phyloP scores from a whole-genome alignment of 2,888 invertebrate species.

The Nesidiocoris tenuis region DNA sequence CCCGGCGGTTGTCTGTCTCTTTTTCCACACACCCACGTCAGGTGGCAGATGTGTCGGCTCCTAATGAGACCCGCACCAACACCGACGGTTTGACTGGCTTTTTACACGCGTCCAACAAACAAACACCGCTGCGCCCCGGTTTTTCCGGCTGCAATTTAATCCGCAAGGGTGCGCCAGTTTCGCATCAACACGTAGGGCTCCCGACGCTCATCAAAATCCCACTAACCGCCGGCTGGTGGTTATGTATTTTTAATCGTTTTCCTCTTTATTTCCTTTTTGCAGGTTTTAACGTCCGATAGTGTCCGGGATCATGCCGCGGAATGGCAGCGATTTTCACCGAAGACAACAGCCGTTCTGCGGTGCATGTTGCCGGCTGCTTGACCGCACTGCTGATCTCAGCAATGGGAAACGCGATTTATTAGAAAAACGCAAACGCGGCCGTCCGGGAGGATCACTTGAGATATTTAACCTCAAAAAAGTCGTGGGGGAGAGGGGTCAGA shows the following conservation, averaged over 20 bases:
- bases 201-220: conserved; percentile 20
- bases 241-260: conserved; percentile 13
- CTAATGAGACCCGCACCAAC: conserved; percentile 10
- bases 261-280: conserved; percentile 3
- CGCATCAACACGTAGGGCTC: conserved; percentile 27
- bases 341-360: no score
- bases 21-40: not conserved
- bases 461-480: no score
- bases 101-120: not conserved
- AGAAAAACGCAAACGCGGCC: no score
- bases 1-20: not conserved
- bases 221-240: conserved; percentile 8
- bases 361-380: no score
- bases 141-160: conserved; percentile 10
- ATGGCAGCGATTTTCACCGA: no score
- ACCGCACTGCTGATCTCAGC: no score
- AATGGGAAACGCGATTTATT: no score
- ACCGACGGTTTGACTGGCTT: not conserved
- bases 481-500: no score
- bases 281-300: not conserved
- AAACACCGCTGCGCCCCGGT: not conserved
- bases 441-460: no score
- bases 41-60: conserved; percentile 19
- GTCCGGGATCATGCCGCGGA: no score
- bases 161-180: not conserved